Conservation (phyloP, 2,113 vertebrate genomes). For the Peromyscus polionotus region DNA sequence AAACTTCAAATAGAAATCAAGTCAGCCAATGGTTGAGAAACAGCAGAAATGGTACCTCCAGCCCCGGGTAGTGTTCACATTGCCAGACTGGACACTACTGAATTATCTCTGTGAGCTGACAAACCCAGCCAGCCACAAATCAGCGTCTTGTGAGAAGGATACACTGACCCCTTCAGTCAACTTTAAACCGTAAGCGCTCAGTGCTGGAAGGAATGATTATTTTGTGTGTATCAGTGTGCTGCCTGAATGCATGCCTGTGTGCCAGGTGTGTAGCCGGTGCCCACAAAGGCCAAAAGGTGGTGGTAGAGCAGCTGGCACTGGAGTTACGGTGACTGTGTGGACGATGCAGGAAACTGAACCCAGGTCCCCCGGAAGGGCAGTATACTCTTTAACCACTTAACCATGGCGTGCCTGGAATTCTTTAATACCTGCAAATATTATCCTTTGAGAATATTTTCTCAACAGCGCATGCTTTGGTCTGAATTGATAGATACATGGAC, state of each 20-base stretch:
- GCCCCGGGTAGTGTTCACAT: not conserved
- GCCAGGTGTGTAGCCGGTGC: not conserved
- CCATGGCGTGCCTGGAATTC: not conserved
- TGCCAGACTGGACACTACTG: not conserved
- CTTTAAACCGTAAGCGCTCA: not conserved
- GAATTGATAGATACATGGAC: not conserved
- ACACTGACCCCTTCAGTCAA: not conserved
- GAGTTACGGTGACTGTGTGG: not conserved
- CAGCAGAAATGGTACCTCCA: not conserved
- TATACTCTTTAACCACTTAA: not conserved
- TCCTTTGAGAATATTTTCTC: constrained; percentile 25
- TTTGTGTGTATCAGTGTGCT: not conserved
- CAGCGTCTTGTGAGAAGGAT: not conserved
- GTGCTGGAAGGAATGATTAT: not conserved
- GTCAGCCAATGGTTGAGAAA: not conserved
- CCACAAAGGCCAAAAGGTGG: not conserved
- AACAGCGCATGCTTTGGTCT: not conserved
- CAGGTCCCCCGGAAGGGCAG: not conserved
- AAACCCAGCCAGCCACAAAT: not conserved
- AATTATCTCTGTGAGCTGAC: not conserved
- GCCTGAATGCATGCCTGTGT: not conserved
- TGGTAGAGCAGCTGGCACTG: not conserved
- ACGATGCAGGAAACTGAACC: not conserved
- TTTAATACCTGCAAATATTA: not conserved
- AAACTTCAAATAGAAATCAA: not conserved